Percentiles rank a stretch among this genome's conserved stretches.
phyloP scores from a whole-genome alignment of 2,888 invertebrate species.

The Lacanobia wlatinum region DNA sequence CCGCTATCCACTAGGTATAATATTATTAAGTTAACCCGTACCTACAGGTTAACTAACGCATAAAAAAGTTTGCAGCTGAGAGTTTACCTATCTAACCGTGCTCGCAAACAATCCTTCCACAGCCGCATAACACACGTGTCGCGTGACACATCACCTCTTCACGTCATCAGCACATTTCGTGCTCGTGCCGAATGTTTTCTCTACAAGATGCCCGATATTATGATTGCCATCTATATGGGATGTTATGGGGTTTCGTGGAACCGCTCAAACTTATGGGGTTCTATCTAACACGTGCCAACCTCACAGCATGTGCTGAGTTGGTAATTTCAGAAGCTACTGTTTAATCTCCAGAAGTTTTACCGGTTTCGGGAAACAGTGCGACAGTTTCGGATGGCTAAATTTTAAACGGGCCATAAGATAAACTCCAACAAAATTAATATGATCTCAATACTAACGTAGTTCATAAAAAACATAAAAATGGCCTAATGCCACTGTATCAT shows the following conservation, averaged over 20 bases:
- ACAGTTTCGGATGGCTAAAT: neutral
- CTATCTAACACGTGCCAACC: slow-evolving; percentile 35
- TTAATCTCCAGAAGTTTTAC: neutral
- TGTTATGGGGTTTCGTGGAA: slow-evolving; percentile 36
- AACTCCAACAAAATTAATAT: neutral
- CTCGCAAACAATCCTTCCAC: neutral
- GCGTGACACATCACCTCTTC: slow-evolving; percentile 2
- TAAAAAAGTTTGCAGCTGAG: neutral
- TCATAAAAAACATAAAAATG: neutral
- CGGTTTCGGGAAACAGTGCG: neutral
- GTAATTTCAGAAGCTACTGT: neutral
- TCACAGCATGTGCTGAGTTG: slow-evolving; percentile 16
- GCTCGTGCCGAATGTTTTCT: slow-evolving; percentile 46
- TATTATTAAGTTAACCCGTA: no score
- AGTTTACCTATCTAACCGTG: neutral
- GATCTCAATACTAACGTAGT: neutral
- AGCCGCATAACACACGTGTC: no score
- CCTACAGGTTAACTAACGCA: no score
- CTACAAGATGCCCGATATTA: slow-evolving; percentile 17
- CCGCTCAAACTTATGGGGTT: neutral
- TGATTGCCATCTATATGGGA: slow-evolving; percentile 27
- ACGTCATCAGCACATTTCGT: neutral
- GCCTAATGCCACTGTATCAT: neutral
- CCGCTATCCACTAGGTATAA: no score
- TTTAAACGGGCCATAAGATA: neutral